Base-by-base conservation (phyloP, 2,888 invertebrate genomes). In the Ischnus inquisitorius region DNA sequence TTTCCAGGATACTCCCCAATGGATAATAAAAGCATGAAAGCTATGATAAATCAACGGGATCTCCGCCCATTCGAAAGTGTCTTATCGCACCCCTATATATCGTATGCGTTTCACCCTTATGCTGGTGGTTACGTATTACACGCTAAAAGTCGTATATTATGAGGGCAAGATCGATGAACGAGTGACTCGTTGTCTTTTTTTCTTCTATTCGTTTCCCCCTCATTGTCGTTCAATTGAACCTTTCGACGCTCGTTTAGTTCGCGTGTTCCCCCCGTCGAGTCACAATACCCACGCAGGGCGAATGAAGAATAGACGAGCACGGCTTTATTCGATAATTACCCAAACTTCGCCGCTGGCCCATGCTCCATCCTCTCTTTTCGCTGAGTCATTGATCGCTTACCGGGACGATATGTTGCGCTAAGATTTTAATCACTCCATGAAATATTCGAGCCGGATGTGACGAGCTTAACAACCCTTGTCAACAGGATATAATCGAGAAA, bases 151-250 rank as follows among this genome's bases (percentile, higher is more conserved):
- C 41, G 39, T 22, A 19, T 12, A 22, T 43, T 69, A 84, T 81
- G 84, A 75, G 84, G 84, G 84, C 71, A 64, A 65, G 81, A 84
- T 84, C 84, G 84, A 84, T 84, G 75, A 81, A 74, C 68, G 80
- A 79, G 64, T 74, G 84, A 77, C 74, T 74, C 57, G 48, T 64
- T 68, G 60, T 60, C 19, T 39, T 34, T 12, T 68, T 12, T 54
- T 41, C 48, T 48, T 68, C 67, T 46, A 62, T 41, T 68, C 51
- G 75, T 65, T 43, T 46, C 71, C 57, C 67, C 76, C 46, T 67
- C 64, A 65, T 81, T 81, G 65, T 84, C 84, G 65, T 79, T 84
- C 75, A 81, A 84, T 84, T 81, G 78, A 71, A 84, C 75, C 84
- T 84, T 84, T 84, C 81, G 81, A 71, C 81, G 84, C 84, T 81